Conservation (phyloP, 2,113 vertebrate genomes). For the Marmota monax region DNA sequence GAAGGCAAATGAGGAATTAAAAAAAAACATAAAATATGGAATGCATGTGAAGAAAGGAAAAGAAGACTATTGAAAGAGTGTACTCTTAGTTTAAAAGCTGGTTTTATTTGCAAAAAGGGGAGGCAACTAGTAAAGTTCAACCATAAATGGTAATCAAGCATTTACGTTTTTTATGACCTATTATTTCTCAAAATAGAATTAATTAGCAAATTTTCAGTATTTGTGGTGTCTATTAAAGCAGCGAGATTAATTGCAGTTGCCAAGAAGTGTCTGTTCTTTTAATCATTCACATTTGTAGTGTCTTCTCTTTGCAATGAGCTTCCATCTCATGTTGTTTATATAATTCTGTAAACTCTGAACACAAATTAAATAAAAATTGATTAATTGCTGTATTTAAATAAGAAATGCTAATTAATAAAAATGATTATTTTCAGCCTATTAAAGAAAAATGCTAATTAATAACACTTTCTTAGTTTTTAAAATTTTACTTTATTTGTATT, state of each 20-base stretch:
- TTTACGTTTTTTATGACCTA: not conserved
- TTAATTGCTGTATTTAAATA: not conserved
- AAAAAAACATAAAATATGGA: not conserved
- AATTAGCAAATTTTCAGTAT: conserved; percentile 27
- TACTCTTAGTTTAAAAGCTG: not conserved
- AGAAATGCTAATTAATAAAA: conserved; percentile 12
- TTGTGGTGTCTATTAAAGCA: not conserved
- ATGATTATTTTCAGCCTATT: not conserved
- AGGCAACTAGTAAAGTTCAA: not conserved
- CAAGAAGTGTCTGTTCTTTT: conserved; percentile 54
- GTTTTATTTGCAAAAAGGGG: not conserved
- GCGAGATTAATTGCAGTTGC: not conserved
- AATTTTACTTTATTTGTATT: conserved; percentile 32
- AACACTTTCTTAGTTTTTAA: not conserved
- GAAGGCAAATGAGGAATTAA: not conserved
- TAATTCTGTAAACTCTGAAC: conserved; percentile 11
- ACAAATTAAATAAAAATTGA: conserved; percentile 44
- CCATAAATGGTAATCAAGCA: not conserved
- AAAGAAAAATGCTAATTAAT: not conserved
- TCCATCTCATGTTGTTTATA: not conserved
- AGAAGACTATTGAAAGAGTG: not conserved
- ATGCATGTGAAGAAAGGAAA: not conserved
- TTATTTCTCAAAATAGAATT: conserved; percentile 58
- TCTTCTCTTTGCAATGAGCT: not conserved
- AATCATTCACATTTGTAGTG: not conserved